These are phyloP conservation scores for Vicugna pacos DNA, from an alignment of 2,113 vertebrate species.

Conservation along the genomic window DNA sequence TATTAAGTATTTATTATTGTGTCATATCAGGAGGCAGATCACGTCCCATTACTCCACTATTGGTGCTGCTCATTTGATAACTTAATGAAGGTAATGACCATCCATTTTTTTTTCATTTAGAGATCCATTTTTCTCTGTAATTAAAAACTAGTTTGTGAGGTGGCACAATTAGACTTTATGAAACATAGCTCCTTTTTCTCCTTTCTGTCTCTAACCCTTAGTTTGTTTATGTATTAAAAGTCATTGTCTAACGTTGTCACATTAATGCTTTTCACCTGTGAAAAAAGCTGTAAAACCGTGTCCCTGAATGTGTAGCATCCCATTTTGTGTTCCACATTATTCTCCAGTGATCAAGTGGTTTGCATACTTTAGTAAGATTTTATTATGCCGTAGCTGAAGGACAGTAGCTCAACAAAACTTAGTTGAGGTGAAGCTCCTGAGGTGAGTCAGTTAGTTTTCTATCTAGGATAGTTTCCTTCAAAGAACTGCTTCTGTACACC, in stretches of 20 bases:
- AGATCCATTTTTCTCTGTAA: background rate
- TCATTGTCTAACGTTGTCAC: background rate
- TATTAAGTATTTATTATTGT: background rate
- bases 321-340: background rate
- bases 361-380: background rate
- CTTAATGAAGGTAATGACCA: background rate
- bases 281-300: background rate
- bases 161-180: background rate
- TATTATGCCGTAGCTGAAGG: background rate
- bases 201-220: background rate
- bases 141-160: background rate
- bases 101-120: background rate
- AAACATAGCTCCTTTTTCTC: background rate
- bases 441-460: background rate
- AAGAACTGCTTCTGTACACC: background rate
- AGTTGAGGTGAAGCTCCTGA: background rate
- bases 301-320: background rate
- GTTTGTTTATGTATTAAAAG: background rate
- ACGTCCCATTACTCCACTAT: background rate
- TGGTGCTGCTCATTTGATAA: background rate
- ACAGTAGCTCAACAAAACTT: background rate
- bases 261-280: background rate
- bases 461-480: background rate
- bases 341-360: background rate
- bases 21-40: background rate